Evolutionary conservation across 2,113 vertebrate genomes (phyloP), one percentile per base, ranked within the genome.

Genomic region (Microcebus tavaratra): DNA sequence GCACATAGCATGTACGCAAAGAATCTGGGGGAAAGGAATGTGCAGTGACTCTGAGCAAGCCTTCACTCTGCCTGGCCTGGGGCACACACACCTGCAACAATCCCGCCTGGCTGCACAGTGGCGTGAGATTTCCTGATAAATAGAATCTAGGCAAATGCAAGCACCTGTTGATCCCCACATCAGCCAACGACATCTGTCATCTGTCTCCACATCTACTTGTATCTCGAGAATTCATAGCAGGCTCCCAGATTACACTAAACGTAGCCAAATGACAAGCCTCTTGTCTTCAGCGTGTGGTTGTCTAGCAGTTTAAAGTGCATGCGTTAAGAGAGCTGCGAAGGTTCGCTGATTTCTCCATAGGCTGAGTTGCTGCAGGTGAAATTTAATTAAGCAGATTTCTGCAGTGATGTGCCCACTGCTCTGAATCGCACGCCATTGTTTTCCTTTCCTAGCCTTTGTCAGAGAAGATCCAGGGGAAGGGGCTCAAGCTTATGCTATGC

Each of bases 371-470:
- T 87, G 31, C 73, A 83, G 79, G 87, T 86, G 94, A 90, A 86
- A 97, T 95, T 88, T 96, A 96, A 98, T 98, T 93, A 94, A 96
- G 94, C 67, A 88, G 90, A 96, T 75, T 42, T 78, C 83, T 73
- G 85, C 81, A 86, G 84, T 48, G 79, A 59, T 75, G 75, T 45
- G 18, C 48, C 82, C 79, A 91, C 78, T 53, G 57, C 81, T 70
- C 88, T 2, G 1, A 57, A 78, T 63, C 0, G 0, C 36, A 27
- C 45, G 11, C 68, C 57, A 31, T 70, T 84, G 72, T 53, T 89
- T 82, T 67, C n/a, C 79, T 79, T 75, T 70, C 63, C 29, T 21
- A 50, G 31, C 20, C 78, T 88, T 94, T 45, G 11, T 6, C 1
- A 36, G 79, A 53, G 34, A 68, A 76, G 55, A 82, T 3, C 3